phyloP scores from a whole-genome alignment of 2,113 vertebrate species.

The Nyctibius bracteatus region DNA sequence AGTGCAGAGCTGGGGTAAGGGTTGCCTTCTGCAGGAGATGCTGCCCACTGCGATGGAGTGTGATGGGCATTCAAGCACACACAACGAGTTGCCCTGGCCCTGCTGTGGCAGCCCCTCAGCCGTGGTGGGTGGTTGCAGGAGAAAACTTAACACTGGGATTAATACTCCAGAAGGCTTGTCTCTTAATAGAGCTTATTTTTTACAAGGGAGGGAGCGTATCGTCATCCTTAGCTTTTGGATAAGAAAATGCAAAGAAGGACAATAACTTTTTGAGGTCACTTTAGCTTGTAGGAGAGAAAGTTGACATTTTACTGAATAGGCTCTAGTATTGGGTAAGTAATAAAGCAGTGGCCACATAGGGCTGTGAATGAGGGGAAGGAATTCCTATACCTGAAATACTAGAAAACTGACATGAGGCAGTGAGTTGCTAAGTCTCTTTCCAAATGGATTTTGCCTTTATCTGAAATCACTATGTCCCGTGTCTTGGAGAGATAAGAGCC shows the following conservation, averaged over 20 bases:
- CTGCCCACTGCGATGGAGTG: not conserved
- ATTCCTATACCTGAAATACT: not conserved
- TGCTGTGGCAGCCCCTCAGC: accelerated
- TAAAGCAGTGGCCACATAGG: accelerated
- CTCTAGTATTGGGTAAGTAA: not conserved
- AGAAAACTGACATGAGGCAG: not conserved
- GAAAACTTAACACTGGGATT: not conserved
- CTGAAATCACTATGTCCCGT: not conserved
- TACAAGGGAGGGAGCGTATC: accelerated
- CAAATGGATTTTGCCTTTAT: not conserved
- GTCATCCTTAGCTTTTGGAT: not conserved
- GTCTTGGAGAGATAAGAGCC: not conserved
- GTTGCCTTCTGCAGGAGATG: not conserved
- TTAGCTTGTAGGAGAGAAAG: not conserved
- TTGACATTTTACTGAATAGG: not conserved
- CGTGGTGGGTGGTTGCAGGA: accelerated
- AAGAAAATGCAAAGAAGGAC: not conserved
- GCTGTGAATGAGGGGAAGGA: not conserved
- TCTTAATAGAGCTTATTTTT: not conserved
- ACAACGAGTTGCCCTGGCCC: accelerated
- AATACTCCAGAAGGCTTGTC: not conserved
- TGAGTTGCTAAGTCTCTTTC: not conserved
- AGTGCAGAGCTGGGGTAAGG: accelerated
- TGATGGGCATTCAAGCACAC: accelerated
- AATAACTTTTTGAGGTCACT: not conserved